A percentile compares a stretch with the other conserved stretches of the same genome.
Conservation (phyloP, 2,113 vertebrate genomes). For the Ictalurus furcatus region DNA sequence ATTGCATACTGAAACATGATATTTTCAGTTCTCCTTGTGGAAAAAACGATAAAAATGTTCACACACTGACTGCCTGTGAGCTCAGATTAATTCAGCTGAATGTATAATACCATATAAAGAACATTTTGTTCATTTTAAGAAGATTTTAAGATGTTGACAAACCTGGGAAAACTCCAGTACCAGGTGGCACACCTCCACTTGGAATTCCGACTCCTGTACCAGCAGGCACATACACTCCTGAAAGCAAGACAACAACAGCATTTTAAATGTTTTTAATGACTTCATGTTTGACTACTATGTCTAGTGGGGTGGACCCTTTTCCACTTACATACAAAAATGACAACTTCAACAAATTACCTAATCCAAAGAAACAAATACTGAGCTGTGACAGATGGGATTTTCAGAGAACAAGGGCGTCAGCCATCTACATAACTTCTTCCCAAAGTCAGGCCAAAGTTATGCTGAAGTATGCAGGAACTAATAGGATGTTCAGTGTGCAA, state of each 20-base stretch:
- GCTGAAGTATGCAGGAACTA: conserved; percentile 51
- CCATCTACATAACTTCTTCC: conserved; percentile 16
- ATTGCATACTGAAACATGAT: not conserved
- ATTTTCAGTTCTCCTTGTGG: not conserved
- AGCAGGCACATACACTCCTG: conserved; percentile 74
- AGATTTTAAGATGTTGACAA: conserved; percentile 44
- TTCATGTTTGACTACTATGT: not conserved
- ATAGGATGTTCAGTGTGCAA: conserved; percentile 59
- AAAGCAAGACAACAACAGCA: conserved; percentile 39
- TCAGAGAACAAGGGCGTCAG: not conserved
- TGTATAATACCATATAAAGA: not conserved
- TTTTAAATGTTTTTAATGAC: not conserved
- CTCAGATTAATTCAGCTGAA: not conserved
- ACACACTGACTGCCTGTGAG: not conserved
- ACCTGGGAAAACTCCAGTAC: conserved; percentile 73
- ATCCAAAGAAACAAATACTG: conserved; percentile 1
- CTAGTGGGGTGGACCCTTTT: not conserved
- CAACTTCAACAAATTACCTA: conserved; percentile 22
- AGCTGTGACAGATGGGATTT: conserved; percentile 1
- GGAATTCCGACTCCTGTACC: conserved; percentile 58
- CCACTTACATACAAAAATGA: not conserved
- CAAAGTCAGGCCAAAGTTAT: conserved; percentile 44
- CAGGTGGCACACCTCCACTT: conserved; percentile 61
- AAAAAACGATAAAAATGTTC: not conserved
- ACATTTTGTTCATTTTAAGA: not conserved